Evolutionary conservation across 2,797 vertebrate species (phyloP).

Genomic region (Sciurus carolinensis): DNA sequence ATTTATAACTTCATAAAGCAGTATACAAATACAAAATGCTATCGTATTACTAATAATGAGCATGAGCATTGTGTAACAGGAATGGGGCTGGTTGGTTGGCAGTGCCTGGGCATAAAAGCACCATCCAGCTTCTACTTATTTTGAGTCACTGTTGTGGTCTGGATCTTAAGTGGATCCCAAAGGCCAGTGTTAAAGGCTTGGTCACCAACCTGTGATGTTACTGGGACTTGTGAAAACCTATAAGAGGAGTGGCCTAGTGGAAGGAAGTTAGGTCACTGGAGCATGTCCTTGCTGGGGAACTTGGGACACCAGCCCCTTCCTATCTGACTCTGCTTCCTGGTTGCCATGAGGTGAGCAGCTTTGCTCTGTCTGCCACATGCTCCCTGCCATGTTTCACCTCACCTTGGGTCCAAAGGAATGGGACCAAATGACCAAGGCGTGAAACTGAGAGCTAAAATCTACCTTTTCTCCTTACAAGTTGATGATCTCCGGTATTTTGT

Average conservation of each 20-base stretch:
- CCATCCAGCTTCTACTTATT: not conserved
- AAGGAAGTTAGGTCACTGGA: not conserved
- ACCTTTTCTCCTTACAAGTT: not conserved
- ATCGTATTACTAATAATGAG: not conserved
- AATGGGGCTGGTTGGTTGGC: not conserved
- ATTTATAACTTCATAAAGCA: not conserved
- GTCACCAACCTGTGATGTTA: not conserved
- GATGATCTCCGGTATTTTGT: not conserved
- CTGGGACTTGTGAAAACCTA: not conserved
- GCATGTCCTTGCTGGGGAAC: not conserved
- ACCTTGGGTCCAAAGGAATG: not conserved
- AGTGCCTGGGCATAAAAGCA: not conserved
- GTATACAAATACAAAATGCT: not conserved
- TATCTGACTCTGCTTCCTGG: not conserved
- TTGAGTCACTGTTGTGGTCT: not conserved
- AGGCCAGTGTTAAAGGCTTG: not conserved
- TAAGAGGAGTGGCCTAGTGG: not conserved
- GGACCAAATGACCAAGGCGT: not conserved
- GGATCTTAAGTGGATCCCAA: not conserved
- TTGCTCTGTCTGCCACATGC: not conserved
- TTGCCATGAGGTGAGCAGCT: not conserved
- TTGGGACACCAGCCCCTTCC: accelerated
- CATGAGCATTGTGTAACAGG: not conserved
- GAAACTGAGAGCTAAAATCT: not conserved
- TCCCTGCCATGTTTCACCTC: too few species aligned